Evolutionary conservation across 2,888 invertebrate species (phyloP), one percentile per base, ranked within the genome.

Genomic region (Cryptocephalus moraei): DNA sequence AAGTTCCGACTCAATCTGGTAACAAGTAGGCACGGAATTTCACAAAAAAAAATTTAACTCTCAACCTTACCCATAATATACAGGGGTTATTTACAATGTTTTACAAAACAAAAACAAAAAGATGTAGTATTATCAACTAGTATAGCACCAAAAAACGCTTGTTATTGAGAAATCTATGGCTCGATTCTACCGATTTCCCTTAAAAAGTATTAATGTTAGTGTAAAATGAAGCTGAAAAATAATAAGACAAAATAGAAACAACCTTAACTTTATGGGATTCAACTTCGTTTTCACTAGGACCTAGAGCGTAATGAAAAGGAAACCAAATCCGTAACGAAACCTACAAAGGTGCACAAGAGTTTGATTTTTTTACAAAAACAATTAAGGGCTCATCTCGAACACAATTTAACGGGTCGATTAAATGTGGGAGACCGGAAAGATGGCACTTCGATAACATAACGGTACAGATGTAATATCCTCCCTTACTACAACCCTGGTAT

Each of bases 271-370:
- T 36, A n/a, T 12, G n/a, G 36, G 60, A 61, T 64, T 60, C 56
- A 48, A 58, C 55, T 65, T 66, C 64, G 58, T 59, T 65, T 67
- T 67, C 65, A 67, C 64, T 65, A 65, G 64, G 62, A 43, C 13
- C 47, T 42, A 32, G 41, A 43, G 45, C 60, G 50, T 66, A 64
- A 66, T 58, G 63, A 66, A 66, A 64, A 62, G 59, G 60, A 65
- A 65, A 60, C 50, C 40, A 55, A 64, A 63, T 62, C 52, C 44
- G 14, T 48, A 42, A 39, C 44, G 42, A 13, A 12, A 42, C 41
- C 40, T 48, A 41, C 43, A 41, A 50, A 39, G 13, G 13, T 9
- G 11, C 9, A 32, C 10, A 31, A 42, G 13, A 42, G 13, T 9
- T 10, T 4, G 31, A 9, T 13, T 9, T 9, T 8, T 42, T 31